phyloP scores from a whole-genome alignment of 1,140 invertebrate genomes.

The Andricus grossulariae region DNA sequence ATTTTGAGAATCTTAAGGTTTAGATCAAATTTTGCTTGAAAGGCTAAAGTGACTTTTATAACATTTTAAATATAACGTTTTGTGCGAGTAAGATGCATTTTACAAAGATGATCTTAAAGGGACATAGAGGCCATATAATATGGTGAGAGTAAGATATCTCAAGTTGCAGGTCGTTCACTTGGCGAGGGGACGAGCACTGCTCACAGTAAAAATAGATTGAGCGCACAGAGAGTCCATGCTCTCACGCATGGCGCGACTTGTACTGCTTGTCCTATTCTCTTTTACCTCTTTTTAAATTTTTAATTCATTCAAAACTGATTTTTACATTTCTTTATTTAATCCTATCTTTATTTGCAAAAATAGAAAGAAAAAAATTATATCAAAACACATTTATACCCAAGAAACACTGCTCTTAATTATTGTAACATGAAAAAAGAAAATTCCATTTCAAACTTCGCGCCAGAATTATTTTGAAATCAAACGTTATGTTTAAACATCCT shows the following conservation, averaged over 20 bases:
- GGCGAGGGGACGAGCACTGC: slow-evolving; percentile 66
- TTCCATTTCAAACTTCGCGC: too few species aligned
- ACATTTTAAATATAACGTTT: too few species aligned
- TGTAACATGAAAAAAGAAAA: too few species aligned
- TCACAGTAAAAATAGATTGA: slow-evolving; percentile 72
- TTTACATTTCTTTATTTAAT: background rate
- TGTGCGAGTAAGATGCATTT: background rate
- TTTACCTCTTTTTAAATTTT: background rate
- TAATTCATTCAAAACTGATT: background rate
- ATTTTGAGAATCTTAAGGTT: too few species aligned
- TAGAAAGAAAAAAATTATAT: background rate
- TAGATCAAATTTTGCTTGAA: too few species aligned
- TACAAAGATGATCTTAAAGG: slow-evolving; percentile 25
- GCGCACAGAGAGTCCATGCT: slow-evolving; percentile 65
- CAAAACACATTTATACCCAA: background rate
- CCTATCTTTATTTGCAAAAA: background rate
- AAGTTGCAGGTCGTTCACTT: slow-evolving; percentile 76
- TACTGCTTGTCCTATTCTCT: slow-evolving; percentile 24
- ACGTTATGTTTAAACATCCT: too few species aligned
- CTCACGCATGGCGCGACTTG: slow-evolving; percentile 55
- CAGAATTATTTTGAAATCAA: too few species aligned
- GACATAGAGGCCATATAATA: slow-evolving; percentile 30
- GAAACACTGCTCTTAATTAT: too few species aligned
- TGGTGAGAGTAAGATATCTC: slow-evolving; percentile 65
- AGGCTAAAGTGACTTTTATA: too few species aligned